A percentile compares a stretch with the other conserved stretches of the same genome.
These are phyloP conservation scores for Mythimna impura DNA, from an alignment of 2,888 invertebrate genomes.

Conservation along the genomic window DNA sequence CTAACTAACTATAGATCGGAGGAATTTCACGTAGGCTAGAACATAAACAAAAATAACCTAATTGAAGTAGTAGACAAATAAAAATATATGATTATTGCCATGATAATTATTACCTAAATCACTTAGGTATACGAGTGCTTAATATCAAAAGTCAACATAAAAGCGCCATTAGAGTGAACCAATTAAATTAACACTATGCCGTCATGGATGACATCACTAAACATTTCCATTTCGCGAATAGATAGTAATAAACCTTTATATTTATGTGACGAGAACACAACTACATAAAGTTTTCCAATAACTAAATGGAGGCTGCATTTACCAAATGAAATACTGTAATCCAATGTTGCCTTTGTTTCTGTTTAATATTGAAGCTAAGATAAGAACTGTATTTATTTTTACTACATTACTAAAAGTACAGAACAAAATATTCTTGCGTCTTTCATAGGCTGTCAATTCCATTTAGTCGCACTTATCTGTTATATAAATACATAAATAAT, in stretches of 20 bases:
- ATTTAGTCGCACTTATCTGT: neutral
- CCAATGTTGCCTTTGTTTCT: conserved; percentile 50
- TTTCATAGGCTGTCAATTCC: neutral
- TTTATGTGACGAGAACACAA: conserved; percentile 59
- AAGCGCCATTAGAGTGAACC: conserved; percentile 45
- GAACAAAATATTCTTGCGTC: neutral
- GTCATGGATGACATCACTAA: conserved; percentile 49
- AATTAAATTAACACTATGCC: conserved; percentile 50
- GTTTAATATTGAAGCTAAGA: conserved; percentile 26
- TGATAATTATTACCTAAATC: conserved; percentile 33
- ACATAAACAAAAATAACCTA: neutral
- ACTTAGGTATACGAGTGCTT: conserved; percentile 21
- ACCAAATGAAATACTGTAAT: conserved; percentile 67
- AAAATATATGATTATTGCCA: conserved; percentile 10
- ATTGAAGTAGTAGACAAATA: neutral
- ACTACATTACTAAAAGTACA: neutral
- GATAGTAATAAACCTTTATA: conserved; percentile 61
- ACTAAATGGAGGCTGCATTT: conserved; percentile 72
- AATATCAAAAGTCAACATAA: conserved; percentile 46
- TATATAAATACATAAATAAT: no score
- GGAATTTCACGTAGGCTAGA: no score
- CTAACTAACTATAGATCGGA: no score
- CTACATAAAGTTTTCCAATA: conserved; percentile 69
- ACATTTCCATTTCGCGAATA: conserved; percentile 54
- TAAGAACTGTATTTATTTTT: conserved; percentile 1